Percentiles rank a stretch among this genome's conserved stretches.
phyloP scores from a whole-genome alignment of 2,113 vertebrate genomes.

The Progne subis region DNA sequence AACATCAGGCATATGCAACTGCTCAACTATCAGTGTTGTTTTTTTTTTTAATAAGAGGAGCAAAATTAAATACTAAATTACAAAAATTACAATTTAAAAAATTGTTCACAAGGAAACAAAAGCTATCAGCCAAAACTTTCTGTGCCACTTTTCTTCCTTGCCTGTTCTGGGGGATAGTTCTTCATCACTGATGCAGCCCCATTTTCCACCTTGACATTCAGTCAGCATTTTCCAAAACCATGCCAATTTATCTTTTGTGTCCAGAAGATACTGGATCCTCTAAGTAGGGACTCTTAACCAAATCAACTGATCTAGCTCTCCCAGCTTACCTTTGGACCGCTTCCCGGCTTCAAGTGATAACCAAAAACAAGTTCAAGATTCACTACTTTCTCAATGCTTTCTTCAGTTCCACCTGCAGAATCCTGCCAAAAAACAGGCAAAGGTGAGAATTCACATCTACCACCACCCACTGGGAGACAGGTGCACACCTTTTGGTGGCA shows the following conservation, averaged over 20 bases:
- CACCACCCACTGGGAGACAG: not conserved
- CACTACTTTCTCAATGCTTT: constrained; percentile 84
- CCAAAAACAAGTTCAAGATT: constrained; percentile 96
- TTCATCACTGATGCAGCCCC: not conserved
- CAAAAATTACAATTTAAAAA: not conserved
- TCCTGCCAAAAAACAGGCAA: constrained; percentile 74
- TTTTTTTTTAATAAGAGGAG: not conserved
- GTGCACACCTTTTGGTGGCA: not conserved
- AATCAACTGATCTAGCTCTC: not conserved
- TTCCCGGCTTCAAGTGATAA: constrained; percentile 94
- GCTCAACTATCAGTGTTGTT: not conserved
- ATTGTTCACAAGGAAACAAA: not conserved
- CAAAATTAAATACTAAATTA: not conserved
- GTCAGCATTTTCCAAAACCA: not conserved
- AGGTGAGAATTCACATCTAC: not conserved
- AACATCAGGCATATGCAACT: not conserved
- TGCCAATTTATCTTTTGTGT: not conserved
- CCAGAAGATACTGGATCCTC: not conserved
- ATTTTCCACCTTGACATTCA: not conserved
- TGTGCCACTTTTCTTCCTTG: not conserved
- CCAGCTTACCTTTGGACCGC: constrained; percentile 82
- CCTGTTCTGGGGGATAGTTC: not conserved
- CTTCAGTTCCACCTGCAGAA: constrained; percentile 78
- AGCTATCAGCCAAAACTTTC: not conserved
- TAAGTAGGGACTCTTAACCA: not conserved